phyloP scores from a whole-genome alignment of 2,888 invertebrate species.

The Ormyrus labotus region DNA sequence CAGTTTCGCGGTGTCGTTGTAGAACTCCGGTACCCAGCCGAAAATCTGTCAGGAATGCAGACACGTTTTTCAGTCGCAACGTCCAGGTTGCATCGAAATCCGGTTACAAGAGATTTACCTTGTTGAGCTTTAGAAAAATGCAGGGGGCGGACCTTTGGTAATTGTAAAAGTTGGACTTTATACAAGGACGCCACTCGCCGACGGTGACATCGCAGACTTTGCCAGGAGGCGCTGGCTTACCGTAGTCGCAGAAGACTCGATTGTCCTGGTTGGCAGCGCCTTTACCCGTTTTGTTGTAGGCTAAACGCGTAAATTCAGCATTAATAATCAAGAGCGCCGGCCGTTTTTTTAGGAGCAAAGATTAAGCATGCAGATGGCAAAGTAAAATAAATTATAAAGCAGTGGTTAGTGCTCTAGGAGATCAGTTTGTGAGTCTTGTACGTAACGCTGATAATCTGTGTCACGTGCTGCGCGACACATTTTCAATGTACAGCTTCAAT shows the following conservation, averaged over 20 bases:
- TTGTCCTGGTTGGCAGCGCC: slow-evolving; percentile 50
- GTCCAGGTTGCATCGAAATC: background rate
- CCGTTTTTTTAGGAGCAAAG: too few relatives aligned
- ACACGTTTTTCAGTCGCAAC: background rate
- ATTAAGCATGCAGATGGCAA: too few relatives aligned
- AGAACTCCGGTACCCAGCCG: slow-evolving; percentile 89
- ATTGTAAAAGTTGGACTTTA: slow-evolving; percentile 87
- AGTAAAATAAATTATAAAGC: too few relatives aligned
- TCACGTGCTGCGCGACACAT: too few relatives aligned
- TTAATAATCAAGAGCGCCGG: too few relatives aligned
- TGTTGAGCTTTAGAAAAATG: slow-evolving; percentile 97
- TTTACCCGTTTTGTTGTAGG: slow-evolving; percentile 69
- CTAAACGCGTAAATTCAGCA: slow-evolving; percentile 60
- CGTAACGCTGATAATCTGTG: too few relatives aligned
- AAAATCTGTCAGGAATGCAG: slow-evolving; percentile 82
- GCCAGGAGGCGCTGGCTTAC: slow-evolving; percentile 79
- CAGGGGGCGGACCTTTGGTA: slow-evolving; percentile 93
- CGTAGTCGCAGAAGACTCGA: slow-evolving; percentile 81
- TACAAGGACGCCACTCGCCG: slow-evolving; percentile 86
- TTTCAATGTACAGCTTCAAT: too few relatives aligned
- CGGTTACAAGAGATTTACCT: slow-evolving; percentile 78
- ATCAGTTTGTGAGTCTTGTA: too few relatives aligned
- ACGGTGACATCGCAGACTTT: slow-evolving; percentile 91
- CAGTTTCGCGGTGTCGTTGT: slow-evolving; percentile 83
- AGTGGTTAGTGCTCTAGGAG: too few relatives aligned